These are phyloP conservation scores for Magallana angulata DNA, from an alignment of 1,140 invertebrate genomes.

Conservation along the genomic window DNA sequence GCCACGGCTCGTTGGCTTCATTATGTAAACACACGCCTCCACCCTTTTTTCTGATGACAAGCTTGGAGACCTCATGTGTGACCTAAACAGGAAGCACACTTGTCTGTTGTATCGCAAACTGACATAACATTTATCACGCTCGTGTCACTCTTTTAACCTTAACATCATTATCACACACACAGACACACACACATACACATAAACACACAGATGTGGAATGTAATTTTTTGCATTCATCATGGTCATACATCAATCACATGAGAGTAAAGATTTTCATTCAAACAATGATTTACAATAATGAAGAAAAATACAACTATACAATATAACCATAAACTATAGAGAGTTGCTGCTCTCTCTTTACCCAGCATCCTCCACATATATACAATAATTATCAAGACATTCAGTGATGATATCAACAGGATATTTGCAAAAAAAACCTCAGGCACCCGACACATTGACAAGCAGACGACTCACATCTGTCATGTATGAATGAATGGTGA, in stretches of 20 bases:
- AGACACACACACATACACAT: not conserved
- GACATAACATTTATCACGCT: conserved; percentile 1
- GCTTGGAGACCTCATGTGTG: not conserved
- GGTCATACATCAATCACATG: not conserved
- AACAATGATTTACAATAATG: not conserved
- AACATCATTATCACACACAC: not conserved
- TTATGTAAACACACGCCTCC: conserved; percentile 30
- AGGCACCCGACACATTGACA: not conserved
- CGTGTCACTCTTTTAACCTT: not conserved
- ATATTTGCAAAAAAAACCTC: not conserved
- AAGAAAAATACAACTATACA: not conserved
- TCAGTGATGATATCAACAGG: not conserved
- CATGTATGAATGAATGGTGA: not conserved
- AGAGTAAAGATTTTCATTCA: not conserved
- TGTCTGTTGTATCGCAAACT: not conserved
- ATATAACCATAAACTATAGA: not conserved
- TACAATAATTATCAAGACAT: not conserved
- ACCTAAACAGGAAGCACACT: conserved; percentile 16
- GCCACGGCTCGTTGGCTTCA: not conserved
- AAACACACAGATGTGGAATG: not conserved
- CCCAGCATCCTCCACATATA: not conserved
- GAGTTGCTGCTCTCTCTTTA: not conserved
- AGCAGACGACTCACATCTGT: not conserved
- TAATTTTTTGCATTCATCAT: not conserved
- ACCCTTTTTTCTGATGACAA: conserved; percentile 15